phyloP scores from a whole-genome alignment of 2,888 invertebrate genomes.

The Synanthedon formicaeformis region DNA sequence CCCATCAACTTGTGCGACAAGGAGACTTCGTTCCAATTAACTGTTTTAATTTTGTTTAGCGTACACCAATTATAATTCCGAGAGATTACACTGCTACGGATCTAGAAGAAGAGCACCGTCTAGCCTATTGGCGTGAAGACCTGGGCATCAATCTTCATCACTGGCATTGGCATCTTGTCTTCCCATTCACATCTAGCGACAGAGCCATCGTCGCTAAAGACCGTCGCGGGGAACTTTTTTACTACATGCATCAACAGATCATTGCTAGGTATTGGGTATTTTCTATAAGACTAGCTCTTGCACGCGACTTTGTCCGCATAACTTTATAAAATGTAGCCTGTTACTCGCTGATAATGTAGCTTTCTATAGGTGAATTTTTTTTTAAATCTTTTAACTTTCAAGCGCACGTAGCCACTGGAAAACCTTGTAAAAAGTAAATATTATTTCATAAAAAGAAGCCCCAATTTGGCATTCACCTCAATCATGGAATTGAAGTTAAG shows the following conservation, averaged over 20 bases:
- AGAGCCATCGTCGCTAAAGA: conserved; percentile 77
- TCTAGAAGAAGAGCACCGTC: conserved; percentile 82
- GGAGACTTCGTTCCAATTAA: too few species aligned
- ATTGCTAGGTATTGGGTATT: conserved; percentile 43
- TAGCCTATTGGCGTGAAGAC: conserved; percentile 88
- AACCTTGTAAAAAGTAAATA: neutral
- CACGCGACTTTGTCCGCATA: too few species aligned
- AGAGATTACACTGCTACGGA: conserved; percentile 83
- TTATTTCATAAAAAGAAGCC: neutral
- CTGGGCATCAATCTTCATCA: conserved; percentile 84
- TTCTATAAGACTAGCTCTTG: neutral
- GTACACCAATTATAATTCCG: conserved; percentile 78
- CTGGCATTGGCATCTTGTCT: conserved; percentile 87
- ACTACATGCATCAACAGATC: conserved; percentile 78
- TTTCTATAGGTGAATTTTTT: too few species aligned
- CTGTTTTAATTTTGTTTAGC: conserved; percentile 18
- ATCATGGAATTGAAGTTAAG: neutral
- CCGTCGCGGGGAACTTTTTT: conserved; percentile 83
- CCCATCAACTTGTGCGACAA: too few species aligned
- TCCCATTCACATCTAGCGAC: conserved; percentile 72
- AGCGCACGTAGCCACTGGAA: neutral
- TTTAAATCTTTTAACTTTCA: neutral
- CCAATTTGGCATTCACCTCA: too few species aligned
- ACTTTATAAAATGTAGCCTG: too few species aligned
- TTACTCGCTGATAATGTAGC: too few species aligned